These are phyloP conservation scores for Monopis laevigella DNA, from an alignment of 2,888 invertebrate species.

Conservation along the genomic window DNA sequence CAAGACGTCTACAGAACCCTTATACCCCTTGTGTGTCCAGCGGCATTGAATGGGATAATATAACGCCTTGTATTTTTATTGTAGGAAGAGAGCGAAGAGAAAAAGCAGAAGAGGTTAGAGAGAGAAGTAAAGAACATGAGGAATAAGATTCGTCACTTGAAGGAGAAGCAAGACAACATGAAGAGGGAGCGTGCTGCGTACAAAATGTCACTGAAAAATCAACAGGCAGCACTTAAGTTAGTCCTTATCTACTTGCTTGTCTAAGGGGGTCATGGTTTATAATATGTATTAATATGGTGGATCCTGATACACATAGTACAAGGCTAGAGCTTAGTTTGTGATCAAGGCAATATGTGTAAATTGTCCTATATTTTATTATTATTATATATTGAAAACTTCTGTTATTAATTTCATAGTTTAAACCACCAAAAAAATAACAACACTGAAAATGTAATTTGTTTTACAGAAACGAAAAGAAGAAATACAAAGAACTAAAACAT, in stretches of 20 bases:
- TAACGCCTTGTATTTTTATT: constrained; percentile 6
- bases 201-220: constrained; percentile 83
- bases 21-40: no score
- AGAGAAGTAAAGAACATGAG: constrained; percentile 70
- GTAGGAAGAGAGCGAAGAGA: constrained; percentile 67
- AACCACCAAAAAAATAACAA: neutral
- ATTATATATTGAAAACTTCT: no score
- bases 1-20: no score
- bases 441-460: neutral
- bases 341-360: no score
- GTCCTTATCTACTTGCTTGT: no score
- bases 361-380: no score
- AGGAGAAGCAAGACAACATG: constrained; percentile 79
- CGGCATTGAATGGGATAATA: no score
- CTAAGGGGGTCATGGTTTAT: no score
- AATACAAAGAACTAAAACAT: constrained; percentile 83
- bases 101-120: constrained; percentile 70
- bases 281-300: no score
- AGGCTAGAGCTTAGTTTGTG: no score
- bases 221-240: constrained; percentile 77
- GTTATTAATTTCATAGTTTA: no score
- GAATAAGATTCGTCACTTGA: constrained; percentile 74
- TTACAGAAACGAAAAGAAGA: constrained; percentile 78
- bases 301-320: no score
- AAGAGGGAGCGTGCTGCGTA: constrained; percentile 81